A percentile compares a stretch with the other conserved stretches of the same genome.
phyloP scores from a whole-genome alignment of 2,797 vertebrate species.

The Paratrypauchen microcephalus region DNA sequence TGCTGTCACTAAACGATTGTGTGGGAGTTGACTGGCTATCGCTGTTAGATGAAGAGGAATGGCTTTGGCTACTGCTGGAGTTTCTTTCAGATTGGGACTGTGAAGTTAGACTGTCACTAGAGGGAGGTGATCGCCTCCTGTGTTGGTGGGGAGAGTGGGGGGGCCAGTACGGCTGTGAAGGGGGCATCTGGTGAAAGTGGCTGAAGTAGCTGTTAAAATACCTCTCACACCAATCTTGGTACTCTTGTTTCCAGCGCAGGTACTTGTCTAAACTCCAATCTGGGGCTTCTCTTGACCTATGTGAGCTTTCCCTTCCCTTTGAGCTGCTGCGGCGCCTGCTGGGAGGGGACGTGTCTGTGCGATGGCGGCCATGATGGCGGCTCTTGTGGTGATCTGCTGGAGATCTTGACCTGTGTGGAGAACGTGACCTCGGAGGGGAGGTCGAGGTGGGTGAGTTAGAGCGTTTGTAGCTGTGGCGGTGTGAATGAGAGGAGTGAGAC shows the following conservation, averaged over 20 bases:
- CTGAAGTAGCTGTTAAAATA: conserved; percentile 84
- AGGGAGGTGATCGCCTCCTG: background rate
- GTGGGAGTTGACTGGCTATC: conserved; percentile 74
- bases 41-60: conserved; percentile 26
- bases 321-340: conserved; percentile 47
- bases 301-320: conserved; percentile 9
- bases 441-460: conserved; percentile 86
- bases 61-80: conserved; percentile 34
- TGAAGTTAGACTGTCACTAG: conserved; percentile 41
- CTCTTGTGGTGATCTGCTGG: conserved; percentile 78
- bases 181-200: conserved; percentile 80
- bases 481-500: conserved; percentile 80
- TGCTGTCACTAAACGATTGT: conserved; percentile 44
- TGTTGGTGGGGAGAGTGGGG: background rate
- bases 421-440: conserved; percentile 61
- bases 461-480: conserved; percentile 87
- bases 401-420: conserved; percentile 85
- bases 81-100: conserved; percentile 50
- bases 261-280: conserved; percentile 62
- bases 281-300: conserved; percentile 7
- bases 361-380: conserved; percentile 60
- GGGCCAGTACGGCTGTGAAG: conserved; percentile 67
- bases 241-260: conserved; percentile 90
- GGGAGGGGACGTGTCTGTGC: conserved; percentile 73
- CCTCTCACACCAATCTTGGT: conserved; percentile 94